Percentiles rank a stretch among this genome's conserved stretches.
Evolutionary conservation across 2,888 invertebrate species (phyloP).

Genomic region (Melieria omissa): DNA sequence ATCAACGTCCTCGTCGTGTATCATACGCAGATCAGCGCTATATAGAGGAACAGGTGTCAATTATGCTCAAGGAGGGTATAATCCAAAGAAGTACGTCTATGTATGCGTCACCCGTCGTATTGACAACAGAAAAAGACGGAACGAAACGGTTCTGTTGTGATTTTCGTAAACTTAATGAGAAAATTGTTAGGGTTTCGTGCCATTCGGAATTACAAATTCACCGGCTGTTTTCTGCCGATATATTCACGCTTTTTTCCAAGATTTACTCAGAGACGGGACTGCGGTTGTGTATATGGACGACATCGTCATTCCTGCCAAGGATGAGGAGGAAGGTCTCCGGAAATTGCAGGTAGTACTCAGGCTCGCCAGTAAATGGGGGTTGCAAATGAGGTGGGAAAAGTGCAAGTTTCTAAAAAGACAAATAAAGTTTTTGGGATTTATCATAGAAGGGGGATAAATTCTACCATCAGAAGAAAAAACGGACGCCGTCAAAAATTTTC

Average conservation of each 20-base stretch:
- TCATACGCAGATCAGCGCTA: too few species aligned
- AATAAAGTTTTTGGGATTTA: conserved; percentile 41
- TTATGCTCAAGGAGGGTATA: too few species aligned
- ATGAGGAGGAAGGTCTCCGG: conserved; percentile 30
- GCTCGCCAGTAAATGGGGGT: conserved; percentile 24
- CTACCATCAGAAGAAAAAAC: conserved; percentile 34
- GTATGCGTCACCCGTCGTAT: too few species aligned
- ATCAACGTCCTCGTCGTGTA: too few species aligned
- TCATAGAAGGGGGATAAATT: conserved; percentile 38
- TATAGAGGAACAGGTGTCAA: too few species aligned
- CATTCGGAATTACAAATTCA: too few species aligned
- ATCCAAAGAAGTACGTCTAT: too few species aligned
- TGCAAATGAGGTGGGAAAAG: conserved; percentile 38
- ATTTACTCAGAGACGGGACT: conserved; percentile 17
- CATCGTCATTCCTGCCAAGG: background rate
- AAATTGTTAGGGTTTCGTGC: too few species aligned
- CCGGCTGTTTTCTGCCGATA: conserved; percentile 35
- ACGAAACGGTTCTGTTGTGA: too few species aligned
- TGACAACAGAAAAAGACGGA: too few species aligned
- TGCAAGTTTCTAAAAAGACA: conserved; percentile 37
- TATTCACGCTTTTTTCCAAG: conserved; percentile 21
- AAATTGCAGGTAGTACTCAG: conserved; percentile 25
- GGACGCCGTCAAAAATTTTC: conserved; percentile 37
- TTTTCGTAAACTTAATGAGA: too few species aligned
- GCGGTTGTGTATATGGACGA: conserved; percentile 35